A percentile compares a stretch with the other conserved stretches of the same genome.
phyloP scores from a whole-genome alignment of 2,888 invertebrate genomes.

The Diloba caeruleocephala region DNA sequence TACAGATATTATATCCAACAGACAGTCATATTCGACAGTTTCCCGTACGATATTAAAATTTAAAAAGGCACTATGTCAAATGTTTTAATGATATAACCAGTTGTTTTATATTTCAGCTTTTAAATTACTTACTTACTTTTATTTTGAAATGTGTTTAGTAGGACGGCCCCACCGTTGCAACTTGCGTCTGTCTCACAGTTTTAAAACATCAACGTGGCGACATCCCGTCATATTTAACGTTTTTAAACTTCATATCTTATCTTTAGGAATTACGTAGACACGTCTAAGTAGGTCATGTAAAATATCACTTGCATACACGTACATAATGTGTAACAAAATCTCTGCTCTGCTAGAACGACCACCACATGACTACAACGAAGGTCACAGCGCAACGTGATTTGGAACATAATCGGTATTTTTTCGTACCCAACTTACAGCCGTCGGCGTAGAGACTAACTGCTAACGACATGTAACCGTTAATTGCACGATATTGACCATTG shows the following conservation, averaged over 20 bases:
- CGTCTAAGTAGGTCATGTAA: slow-evolving; percentile 49
- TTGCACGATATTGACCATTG: slow-evolving; percentile 63
- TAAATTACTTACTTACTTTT: slow-evolving; percentile 20
- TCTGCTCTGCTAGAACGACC: slow-evolving; percentile 14
- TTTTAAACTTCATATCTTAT: slow-evolving; percentile 45
- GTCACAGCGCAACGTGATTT: slow-evolving; percentile 26
- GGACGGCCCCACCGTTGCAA: too few relatives aligned
- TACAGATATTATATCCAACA: too few relatives aligned
- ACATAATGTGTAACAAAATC: slow-evolving; percentile 19
- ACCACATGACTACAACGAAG: slow-evolving; percentile 36
- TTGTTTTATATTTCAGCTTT: slow-evolving; percentile 14
- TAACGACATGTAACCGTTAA: slow-evolving; percentile 47
- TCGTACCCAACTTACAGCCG: slow-evolving; percentile 21
- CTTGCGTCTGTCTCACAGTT: slow-evolving; percentile 39
- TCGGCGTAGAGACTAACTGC: slow-evolving; percentile 27
- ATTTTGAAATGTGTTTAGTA: slow-evolving; percentile 46
- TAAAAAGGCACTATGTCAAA: slow-evolving; percentile 1
- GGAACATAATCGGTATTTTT: slow-evolving; percentile 24
- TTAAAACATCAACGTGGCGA: slow-evolving; percentile 24
- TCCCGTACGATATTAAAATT: too few relatives aligned
- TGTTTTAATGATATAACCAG: slow-evolving; percentile 13
- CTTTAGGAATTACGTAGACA: slow-evolving; percentile 38
- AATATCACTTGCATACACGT: slow-evolving; percentile 30
- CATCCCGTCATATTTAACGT: slow-evolving; percentile 23
- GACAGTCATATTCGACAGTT: too few relatives aligned